Percentiles rank a stretch among this genome's conserved stretches.
phyloP scores from a whole-genome alignment of 2,113 vertebrate genomes.

The Centrocercus urophasianus region DNA sequence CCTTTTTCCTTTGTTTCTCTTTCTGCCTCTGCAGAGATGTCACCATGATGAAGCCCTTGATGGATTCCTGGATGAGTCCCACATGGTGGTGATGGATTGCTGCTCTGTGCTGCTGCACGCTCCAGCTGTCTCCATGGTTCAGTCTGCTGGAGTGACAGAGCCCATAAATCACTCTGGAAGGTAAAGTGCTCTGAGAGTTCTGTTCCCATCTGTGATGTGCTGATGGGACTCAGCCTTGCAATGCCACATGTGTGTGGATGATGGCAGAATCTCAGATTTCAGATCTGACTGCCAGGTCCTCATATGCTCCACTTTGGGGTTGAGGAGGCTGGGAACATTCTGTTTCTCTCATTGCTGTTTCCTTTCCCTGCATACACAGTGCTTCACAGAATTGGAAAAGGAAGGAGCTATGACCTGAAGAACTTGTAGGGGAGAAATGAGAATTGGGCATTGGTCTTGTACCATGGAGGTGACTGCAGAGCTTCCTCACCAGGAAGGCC shows the following conservation, averaged over 20 bases:
- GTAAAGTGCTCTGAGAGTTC: background rate
- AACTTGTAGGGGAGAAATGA: background rate
- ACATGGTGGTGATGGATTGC: conserved; percentile 7
- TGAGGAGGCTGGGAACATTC: background rate
- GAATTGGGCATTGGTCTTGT: background rate
- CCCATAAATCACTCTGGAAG: conserved; percentile 70
- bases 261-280: background rate
- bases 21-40: background rate
- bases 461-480: background rate
- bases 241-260: background rate
- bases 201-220: background rate
- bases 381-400: background rate
- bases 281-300: background rate
- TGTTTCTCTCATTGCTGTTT: background rate
- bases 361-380: background rate
- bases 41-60: conserved; percentile 13
- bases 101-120: background rate
- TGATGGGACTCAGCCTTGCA: background rate
- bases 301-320: background rate
- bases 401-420: background rate
- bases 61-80: background rate
- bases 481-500: background rate
- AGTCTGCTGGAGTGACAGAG: conserved; percentile 53
- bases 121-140: conserved; percentile 32
- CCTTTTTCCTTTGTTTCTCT: background rate